phyloP scores from a whole-genome alignment of 2,113 vertebrate species.

The Vimba vimba region DNA sequence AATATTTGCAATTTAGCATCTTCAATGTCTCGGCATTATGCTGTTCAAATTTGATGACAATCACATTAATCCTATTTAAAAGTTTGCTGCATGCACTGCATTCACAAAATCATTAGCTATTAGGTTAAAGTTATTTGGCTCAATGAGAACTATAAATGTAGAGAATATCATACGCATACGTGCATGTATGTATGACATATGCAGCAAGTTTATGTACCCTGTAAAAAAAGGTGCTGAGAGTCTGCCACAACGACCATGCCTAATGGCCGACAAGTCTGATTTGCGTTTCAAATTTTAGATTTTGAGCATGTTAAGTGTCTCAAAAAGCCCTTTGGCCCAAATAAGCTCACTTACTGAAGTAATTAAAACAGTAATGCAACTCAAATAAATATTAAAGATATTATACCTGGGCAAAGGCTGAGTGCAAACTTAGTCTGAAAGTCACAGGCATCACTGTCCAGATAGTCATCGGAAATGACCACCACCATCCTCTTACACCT shows the following conservation, averaged over 20 bases:
- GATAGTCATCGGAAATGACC: slow-evolving; percentile 94
- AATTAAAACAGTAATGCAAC: background rate
- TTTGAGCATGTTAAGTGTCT: background rate
- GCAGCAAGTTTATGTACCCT: background rate
- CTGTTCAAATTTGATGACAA: no score
- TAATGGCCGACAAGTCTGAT: no score
- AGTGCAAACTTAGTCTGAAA: slow-evolving; percentile 99
- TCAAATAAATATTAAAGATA: background rate
- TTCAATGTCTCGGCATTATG: no score
- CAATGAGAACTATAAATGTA: background rate
- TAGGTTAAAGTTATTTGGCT: no score
- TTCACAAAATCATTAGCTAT: no score
- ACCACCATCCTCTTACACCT: slow-evolving; percentile 96
- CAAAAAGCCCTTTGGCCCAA: background rate
- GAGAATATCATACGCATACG: background rate
- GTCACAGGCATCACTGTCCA: slow-evolving; percentile 92
- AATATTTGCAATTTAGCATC: no score
- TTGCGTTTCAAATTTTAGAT: background rate
- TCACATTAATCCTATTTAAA: no score
- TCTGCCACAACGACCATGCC: no score
- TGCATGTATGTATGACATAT: background rate
- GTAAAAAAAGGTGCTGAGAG: no score
- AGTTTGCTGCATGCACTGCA: no score
- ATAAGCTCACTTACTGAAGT: background rate
- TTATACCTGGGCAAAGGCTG: slow-evolving; percentile 91